phyloP scores from a whole-genome alignment of 1,140 invertebrate genomes.

The Ostrea denselamellosa region DNA sequence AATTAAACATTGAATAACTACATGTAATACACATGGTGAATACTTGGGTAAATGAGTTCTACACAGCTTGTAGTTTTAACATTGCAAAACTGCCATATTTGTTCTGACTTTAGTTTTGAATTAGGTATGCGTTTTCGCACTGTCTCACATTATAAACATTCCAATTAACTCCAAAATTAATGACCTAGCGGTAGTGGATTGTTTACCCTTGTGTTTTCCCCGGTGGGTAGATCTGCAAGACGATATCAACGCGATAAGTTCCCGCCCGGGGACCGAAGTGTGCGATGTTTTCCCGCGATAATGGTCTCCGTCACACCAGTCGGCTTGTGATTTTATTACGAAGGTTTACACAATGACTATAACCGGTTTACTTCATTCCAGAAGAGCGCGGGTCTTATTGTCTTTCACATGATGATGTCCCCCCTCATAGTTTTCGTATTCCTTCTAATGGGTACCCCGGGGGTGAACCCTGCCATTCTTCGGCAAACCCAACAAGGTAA shows the following conservation, averaged over 20 bases:
- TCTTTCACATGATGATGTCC: not conserved
- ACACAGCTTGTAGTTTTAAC: no score
- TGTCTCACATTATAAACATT: not conserved
- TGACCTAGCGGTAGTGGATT: not conserved
- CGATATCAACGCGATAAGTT: not conserved
- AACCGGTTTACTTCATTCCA: not conserved
- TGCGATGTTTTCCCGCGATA: slow-evolving; percentile 25
- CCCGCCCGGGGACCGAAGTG: not conserved
- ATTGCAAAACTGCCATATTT: no score
- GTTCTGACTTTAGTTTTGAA: no score
- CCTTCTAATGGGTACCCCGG: not conserved
- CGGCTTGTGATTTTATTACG: not conserved
- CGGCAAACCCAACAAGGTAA: not conserved
- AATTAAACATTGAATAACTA: no score
- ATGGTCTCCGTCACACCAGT: not conserved
- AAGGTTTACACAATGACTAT: not conserved
- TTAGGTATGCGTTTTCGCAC: no score
- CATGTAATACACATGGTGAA: no score
- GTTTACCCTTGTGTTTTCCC: not conserved
- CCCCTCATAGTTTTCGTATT: not conserved
- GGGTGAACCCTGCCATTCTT: not conserved
- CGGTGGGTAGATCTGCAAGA: not conserved
- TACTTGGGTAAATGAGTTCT: no score
- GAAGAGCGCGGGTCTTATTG: not conserved
- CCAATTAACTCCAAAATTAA: slow-evolving; percentile 15